phyloP scores from a whole-genome alignment of 53 echinoderm and acorn worm genomes.

The Crossaster papposus region DNA sequence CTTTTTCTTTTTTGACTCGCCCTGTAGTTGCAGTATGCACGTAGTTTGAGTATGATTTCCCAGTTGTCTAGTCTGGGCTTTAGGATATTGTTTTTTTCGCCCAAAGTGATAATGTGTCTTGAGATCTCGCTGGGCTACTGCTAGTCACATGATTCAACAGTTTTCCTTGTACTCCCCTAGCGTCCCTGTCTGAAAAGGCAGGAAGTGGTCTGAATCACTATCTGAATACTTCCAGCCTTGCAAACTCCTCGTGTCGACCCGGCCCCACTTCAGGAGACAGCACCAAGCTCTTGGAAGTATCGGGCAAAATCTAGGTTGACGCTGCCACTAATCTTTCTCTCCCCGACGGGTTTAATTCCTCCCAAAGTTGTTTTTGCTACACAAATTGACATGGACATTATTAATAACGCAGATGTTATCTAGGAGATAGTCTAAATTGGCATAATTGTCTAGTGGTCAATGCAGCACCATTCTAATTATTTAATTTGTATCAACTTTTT shows the following conservation, averaged over 20 bases:
- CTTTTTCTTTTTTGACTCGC: no score
- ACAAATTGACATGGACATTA: background rate
- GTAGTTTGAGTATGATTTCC: no score
- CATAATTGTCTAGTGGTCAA: no score
- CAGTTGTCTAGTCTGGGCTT: background rate
- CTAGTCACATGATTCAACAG: conserved; percentile 26
- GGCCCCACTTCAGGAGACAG: background rate
- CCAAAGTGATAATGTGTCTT: background rate
- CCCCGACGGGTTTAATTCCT: background rate
- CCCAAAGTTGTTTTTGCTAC: background rate
- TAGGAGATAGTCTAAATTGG: background rate
- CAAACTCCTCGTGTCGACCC: background rate
- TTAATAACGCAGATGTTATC: background rate
- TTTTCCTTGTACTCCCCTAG: background rate
- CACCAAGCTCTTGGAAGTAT: background rate
- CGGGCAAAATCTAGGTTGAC: conserved; percentile 21
- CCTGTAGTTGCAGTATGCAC: no score
- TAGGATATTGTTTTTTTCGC: background rate
- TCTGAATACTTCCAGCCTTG: background rate
- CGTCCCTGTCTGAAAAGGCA: conserved; percentile 22
- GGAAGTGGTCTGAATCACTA: conserved; percentile 41
- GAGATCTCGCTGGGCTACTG: background rate
- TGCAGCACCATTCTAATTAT: no score
- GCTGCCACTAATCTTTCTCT: background rate
- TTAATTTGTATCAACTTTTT: no score